These are phyloP conservation scores for Cydia amplana DNA, from an alignment of 1,140 invertebrate genomes.

Conservation along the genomic window DNA sequence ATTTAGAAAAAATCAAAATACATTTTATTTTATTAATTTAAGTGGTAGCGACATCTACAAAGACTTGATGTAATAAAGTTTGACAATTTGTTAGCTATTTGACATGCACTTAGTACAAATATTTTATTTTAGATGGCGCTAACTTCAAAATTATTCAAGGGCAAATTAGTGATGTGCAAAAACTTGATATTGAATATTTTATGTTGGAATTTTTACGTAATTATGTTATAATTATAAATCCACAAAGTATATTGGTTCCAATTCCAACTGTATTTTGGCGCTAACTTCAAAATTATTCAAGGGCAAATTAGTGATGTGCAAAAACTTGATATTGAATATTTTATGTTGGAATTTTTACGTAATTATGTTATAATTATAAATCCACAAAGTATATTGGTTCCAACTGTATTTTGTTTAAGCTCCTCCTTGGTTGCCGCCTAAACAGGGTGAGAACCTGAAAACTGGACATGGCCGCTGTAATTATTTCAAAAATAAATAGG, in stretches of 20 bases:
- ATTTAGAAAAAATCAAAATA: too few species aligned
- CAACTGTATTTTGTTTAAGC: too few species aligned
- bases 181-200: background rate
- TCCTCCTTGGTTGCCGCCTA: too few species aligned
- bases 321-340: background rate
- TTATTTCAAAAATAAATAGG: too few species aligned
- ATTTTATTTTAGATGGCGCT: conserved; percentile 48
- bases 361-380: too few species aligned
- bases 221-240: too few species aligned
- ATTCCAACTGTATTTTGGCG: too few species aligned
- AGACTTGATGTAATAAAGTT: background rate
- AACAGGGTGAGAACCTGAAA: too few species aligned
- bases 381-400: background rate
- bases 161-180: conserved; percentile 36
- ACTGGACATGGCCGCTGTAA: too few species aligned
- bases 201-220: conserved; percentile 8
- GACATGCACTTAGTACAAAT: conserved; percentile 36
- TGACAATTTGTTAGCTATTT: conserved; percentile 7
- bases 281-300: conserved; percentile 19
- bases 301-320: conserved; percentile 38
- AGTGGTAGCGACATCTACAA: conserved; percentile 19
- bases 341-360: conserved; percentile 17
- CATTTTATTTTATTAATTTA: background rate
- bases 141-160: conserved; percentile 25
- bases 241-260: too few species aligned